Evolutionary conservation across 2,797 vertebrate genomes (phyloP), one percentile per base, ranked within the genome.

Genomic region (Enteromius trimaculatus): DNA sequence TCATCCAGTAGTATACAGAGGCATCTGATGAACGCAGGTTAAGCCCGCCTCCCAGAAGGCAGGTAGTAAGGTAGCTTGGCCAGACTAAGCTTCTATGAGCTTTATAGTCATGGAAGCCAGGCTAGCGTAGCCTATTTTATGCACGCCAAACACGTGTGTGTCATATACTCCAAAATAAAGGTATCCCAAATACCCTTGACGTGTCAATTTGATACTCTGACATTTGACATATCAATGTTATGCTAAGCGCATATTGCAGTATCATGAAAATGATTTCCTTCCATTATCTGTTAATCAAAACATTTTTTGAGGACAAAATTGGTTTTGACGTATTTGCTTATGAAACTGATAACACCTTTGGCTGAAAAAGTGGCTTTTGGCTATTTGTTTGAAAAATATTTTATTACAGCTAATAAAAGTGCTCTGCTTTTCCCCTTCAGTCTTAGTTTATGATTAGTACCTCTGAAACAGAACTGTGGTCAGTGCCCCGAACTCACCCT

Each of bases 361-460:
- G 81, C 11, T 51, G 31, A 64, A 53, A 84, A 75, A 62, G 53
- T 70, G 58, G 2, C 23, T 47, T 69, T 81, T 86, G 86, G 82
- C 70, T 69, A 62, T 64, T 74, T 78, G 71, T 70, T 78, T 88
- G 47, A 86, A 88, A 88, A 82, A 84, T 88, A 88, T 86, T 86
- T 88, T 87, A 87, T 88, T 85, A 85, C 77, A 83, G 74, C 82
- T 84, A 85, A 83, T 89, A 89, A 89, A 89, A 79, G 80, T 79
- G 84, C 26, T 80, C 65, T 69, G 47, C 85, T 81, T 86, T 85
- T 66, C 44, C 81, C 77, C 65, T 79, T 86, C 42, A 79, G 44
- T 44, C 77, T 81, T 26, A 42, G 81, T 84, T 77, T 87, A 82
- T 87, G 85, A 87, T 88, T 85, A 86, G 80, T 87, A 83, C 77